Evolutionary conservation across 2,113 vertebrate genomes (phyloP), one percentile per base, ranked within the genome.

Genomic region (Pterocles gutturalis): DNA sequence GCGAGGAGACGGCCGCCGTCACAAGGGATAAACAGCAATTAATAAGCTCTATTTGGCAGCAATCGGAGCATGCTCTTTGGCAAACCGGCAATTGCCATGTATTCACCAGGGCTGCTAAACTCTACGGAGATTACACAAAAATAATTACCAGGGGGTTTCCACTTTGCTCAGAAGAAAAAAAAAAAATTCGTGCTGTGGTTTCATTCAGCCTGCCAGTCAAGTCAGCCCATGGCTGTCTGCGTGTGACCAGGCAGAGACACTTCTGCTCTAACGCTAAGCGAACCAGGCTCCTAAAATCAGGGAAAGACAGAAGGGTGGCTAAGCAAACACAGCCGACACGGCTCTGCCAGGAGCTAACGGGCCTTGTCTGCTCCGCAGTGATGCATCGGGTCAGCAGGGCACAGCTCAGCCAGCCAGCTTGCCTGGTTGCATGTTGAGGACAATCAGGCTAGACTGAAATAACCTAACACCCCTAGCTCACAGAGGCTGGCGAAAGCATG

Each of bases 41-140:
- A 91, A 95, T 86, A 34, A 96, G 67, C 90, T 95, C 95, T 75
- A 14, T 34, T 88, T 94, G 95, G 90, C 95, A 97, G 86, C 84
- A 21, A 34, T 54, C 29, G 4, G 78, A 51, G 48, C 1, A 1
- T 28, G 26, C 72, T 90, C 92, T 53, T 73, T 61, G 90, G 94
- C 67, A 78, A 93, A 55, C 38, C 5, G 65, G 90, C 65, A 22
- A 66, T 4, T 1, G 45, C 89, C 55, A 8, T 0, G 43, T 43
- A 82, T 75, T 75, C 77, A 10, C 57, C 70, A 3, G 49, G 48
- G 86, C 69, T 33, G 71, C 22, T 41, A 5, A 75, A 41, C 76
- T 73, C 81, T 29, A 28, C 1, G 2, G 92, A 81, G 85, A 60
- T 55, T 62, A 66, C 34, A 14, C 34, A 3, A 6, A 33, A 93